Percentiles rank a stretch among this genome's conserved stretches.
These are phyloP conservation scores for Melitaea athalia DNA, from an alignment of 2,888 invertebrate genomes.

Conservation along the genomic window DNA sequence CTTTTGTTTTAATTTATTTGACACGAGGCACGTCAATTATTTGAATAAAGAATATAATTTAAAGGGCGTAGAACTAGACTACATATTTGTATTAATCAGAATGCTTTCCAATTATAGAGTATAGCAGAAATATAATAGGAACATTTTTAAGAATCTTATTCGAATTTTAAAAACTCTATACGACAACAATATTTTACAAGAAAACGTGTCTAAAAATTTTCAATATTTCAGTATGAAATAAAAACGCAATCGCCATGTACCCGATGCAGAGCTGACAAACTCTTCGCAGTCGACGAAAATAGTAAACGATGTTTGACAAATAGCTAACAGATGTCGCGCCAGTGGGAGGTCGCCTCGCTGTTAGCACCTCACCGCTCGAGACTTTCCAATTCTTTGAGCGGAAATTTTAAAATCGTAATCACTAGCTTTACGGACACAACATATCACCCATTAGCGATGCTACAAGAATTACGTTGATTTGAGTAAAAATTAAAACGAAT, in stretches of 20 bases:
- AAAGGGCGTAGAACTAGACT: no score
- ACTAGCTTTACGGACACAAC: background rate
- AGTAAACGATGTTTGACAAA: slow-evolving; percentile 78
- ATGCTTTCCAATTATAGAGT: no score
- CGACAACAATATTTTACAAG: background rate
- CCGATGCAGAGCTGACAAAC: slow-evolving; percentile 55
- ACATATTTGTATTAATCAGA: no score
- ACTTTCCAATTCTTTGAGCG: slow-evolving; percentile 10
- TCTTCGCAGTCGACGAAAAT: slow-evolving; percentile 64
- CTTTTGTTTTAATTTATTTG: background rate
- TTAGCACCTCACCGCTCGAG: slow-evolving; percentile 41
- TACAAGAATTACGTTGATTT: background rate
- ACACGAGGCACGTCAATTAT: no score
- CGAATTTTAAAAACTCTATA: background rate
- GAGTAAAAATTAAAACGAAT: background rate
- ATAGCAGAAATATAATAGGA: no score
- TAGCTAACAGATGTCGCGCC: slow-evolving; percentile 72
- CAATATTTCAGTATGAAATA: slow-evolving; percentile 16
- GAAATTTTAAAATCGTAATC: slow-evolving; percentile 21
- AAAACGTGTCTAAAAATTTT: slow-evolving; percentile 3
- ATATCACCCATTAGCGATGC: slow-evolving; percentile 3
- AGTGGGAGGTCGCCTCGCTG: slow-evolving; percentile 41
- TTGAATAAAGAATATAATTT: no score
- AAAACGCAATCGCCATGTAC: slow-evolving; percentile 31
- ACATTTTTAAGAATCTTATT: background rate